A percentile compares a stretch with the other conserved stretches of the same genome.
Conservation (phyloP, 2,888 invertebrate genomes). For the Drosophila neotestacea region DNA sequence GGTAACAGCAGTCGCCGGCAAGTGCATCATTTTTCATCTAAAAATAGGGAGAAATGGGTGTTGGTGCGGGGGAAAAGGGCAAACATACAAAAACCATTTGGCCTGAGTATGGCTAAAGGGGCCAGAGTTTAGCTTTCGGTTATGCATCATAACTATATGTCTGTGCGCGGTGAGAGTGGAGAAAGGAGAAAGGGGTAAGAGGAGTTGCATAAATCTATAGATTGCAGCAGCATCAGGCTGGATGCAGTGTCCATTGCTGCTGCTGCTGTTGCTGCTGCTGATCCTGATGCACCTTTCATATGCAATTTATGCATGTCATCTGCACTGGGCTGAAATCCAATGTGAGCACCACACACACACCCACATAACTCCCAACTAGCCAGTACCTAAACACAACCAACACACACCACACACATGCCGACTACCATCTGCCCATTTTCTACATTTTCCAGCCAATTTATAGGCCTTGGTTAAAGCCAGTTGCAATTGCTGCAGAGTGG, state of each 20-base stretch:
- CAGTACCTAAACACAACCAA: constrained; percentile 53
- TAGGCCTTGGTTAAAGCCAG: constrained; percentile 40
- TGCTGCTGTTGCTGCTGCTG: constrained; percentile 24
- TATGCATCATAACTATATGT: constrained; percentile 76
- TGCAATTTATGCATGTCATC: constrained; percentile 80
- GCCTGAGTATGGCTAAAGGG: constrained; percentile 46
- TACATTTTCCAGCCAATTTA: constrained; percentile 68
- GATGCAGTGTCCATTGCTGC: constrained; percentile 25
- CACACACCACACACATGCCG: constrained; percentile 26
- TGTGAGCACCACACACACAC: constrained; percentile 34
- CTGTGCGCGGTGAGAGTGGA: constrained; percentile 4
- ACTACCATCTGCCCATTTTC: constrained; percentile 6
- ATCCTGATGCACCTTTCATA: constrained; percentile 75
- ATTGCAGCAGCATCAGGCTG: constrained; percentile 57
- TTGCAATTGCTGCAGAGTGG: background rate
- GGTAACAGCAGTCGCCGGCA: constrained; percentile 45
- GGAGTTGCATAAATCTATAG: constrained; percentile 75
- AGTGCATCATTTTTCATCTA: constrained; percentile 80
- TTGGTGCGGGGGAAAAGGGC: constrained; percentile 22
- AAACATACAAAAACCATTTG: constrained; percentile 70
- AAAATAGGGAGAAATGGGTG: constrained; percentile 3
- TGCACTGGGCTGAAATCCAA: constrained; percentile 59
- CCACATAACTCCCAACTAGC: constrained; percentile 10
- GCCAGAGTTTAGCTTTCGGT: constrained; percentile 66
- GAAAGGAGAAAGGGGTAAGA: constrained; percentile 15